Base-by-base conservation (phyloP, 2,888 invertebrate genomes). In the Rotaria socialis region DNA sequence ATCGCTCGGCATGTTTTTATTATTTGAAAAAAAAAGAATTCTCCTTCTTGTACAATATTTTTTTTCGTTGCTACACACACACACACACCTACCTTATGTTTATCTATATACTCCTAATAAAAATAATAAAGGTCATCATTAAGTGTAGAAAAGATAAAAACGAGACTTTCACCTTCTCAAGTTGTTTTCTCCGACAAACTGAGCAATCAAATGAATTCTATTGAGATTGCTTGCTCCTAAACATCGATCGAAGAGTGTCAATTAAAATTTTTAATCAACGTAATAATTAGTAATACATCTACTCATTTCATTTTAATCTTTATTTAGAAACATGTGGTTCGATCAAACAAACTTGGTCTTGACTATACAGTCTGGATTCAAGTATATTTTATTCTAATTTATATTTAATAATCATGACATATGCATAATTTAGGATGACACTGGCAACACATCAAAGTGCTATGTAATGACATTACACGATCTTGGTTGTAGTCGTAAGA, bases 401-500 rank as follows among this genome's bases (percentile, higher is more conserved):
- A 22, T 19, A 43, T 43, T 2, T 52, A 16, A 10, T 52, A 16
- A 52, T 50, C 6, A 52, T 2, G 14, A 52, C 10, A 52, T 2
- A 7, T 52, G 5, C 10, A 11, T 67, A 0, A 35, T 67, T 67
- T 27, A 85, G 60, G 60, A 87, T 58, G 87, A 87, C 16, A 85
- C 67, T 11, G 47, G 43, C 2, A n/a, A 41, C 2, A 67, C n/a
- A 43, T 58, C 84, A 41, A 86, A 85, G 86, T 87, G 87, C n/a
- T 84, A 86, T 88, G 95, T 96, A 90, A 92, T 96, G 86, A 96
- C 96, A 52, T 95, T 96, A 0, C 96, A 96, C 91, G 96, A 96
- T 91, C 93, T 96, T 89, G 96, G 96, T 90, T 92, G 92, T 88
- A 93, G 93, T 89, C 92, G 92, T 92, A 89, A 84, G 85, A 86